These are phyloP conservation scores for Psilopsiagon aymara DNA, from an alignment of 2,113 vertebrate genomes.

Conservation along the genomic window DNA sequence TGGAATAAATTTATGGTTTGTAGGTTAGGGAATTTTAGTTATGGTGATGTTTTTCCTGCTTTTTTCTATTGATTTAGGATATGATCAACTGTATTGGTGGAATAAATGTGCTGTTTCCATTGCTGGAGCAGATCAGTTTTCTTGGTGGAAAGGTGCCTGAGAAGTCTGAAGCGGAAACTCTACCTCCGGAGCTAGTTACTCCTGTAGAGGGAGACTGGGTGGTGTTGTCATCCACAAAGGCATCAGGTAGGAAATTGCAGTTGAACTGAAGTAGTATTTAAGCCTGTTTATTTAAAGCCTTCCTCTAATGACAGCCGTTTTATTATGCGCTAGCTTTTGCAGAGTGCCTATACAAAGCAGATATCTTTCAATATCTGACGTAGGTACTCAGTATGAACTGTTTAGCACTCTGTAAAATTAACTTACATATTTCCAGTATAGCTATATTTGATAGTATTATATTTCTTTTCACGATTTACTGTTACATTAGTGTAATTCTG, in stretches of 20 bases:
- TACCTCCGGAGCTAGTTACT: slow-evolving; percentile 81
- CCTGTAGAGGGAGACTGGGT: slow-evolving; percentile 91
- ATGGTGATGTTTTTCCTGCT: background rate
- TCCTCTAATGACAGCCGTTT: background rate
- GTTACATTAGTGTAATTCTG: background rate
- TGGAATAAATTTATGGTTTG: rapidly evolving
- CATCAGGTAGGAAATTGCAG: slow-evolving; percentile 83
- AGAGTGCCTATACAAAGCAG: background rate
- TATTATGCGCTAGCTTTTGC: background rate
- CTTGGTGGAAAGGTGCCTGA: slow-evolving; percentile 73
- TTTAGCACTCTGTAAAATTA: background rate
- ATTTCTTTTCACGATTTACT: background rate
- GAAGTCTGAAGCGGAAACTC: slow-evolving; percentile 75
- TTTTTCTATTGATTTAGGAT: slow-evolving; percentile 78
- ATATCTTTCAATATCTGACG: background rate
- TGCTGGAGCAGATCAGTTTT: slow-evolving; percentile 89
- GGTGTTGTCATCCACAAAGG: slow-evolving; percentile 86
- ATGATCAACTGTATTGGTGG: slow-evolving; percentile 95
- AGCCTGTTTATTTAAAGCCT: background rate
- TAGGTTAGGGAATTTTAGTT: background rate
- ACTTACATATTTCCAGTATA: background rate
- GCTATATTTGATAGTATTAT: background rate
- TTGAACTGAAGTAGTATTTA: background rate
- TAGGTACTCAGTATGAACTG: background rate
- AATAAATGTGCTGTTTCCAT: slow-evolving; percentile 87